Base-by-base conservation (phyloP, 2,113 vertebrate genomes). In the Pardalotus punctatus region DNA sequence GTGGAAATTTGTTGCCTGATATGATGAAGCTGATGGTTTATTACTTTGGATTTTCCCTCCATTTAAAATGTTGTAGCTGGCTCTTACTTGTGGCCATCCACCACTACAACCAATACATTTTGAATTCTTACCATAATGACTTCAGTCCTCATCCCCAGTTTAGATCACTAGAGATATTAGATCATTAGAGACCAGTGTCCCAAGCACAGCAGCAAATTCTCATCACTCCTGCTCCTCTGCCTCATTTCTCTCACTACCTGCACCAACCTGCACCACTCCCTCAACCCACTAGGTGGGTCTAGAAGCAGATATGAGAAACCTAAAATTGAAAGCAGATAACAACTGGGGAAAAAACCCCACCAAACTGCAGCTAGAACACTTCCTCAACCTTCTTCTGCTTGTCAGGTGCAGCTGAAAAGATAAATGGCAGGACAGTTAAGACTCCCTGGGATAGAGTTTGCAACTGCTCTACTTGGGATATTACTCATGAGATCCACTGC, bases 291-390 rank as follows among this genome's bases (percentile, higher is more conserved):
- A 80, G 9, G 23, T 40, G 11, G 40, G 40, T 40, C 20, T 43
- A 86, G 20, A 73, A n/a, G 22, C 27, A 90, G 28, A 33, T 28
- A 9, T 38, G 38, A 77, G 43, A 81, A 74, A 78, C 24, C 21
- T n/a, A 51, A 76, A 93, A 76, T 0, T 29, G 38, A 78, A 96
- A 84, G 36, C 40, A 72, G 90, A 38, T 57, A 53, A 17, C 21
- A 88, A 64, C 0, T 24, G 25, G 5, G 15, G 4, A 6, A 28
- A 54, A 27, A 13, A 6, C 0, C 10, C 33, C 73, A 66, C 29
- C 10, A 45, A 71, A 35, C 31, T 45, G 58, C 22, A 89, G 31
- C 56, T 72, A 33, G 56, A 90, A 9, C 56, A 77, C 78, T 76
- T 88, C 31, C 47, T 78, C 31, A 6, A 43, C 21, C 12, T 74